Conservation (phyloP, 2,797 vertebrate species). For the Ceryle rudis region DNA sequence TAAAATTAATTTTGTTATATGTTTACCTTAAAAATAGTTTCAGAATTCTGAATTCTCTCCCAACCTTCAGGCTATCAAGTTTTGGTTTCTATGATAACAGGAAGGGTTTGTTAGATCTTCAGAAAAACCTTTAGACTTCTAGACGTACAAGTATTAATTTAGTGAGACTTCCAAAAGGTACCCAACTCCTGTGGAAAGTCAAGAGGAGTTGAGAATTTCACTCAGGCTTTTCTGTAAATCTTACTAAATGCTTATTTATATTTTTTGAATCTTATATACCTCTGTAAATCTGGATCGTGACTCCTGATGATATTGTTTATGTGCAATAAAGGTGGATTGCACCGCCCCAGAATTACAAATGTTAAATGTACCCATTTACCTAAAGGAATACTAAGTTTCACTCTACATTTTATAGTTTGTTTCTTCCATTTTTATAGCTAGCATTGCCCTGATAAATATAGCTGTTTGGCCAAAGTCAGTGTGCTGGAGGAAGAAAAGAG, state of each 20-base stretch:
- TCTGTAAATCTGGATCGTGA: background rate
- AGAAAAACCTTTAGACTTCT: background rate
- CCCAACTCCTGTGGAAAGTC: background rate
- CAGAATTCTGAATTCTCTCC: background rate
- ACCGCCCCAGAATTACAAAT: background rate
- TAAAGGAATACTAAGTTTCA: background rate
- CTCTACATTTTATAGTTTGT: background rate
- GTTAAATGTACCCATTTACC: background rate
- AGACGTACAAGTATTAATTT: background rate
- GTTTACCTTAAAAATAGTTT: background rate
- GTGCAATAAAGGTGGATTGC: background rate
- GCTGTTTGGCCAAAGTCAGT: constrained; percentile 66
- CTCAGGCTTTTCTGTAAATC: background rate
- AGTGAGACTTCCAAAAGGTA: background rate
- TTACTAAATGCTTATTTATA: background rate
- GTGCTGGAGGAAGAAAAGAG: constrained; percentile 58
- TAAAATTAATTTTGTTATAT: background rate
- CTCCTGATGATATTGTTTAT: background rate
- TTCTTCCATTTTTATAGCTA: constrained; percentile 60
- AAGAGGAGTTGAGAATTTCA: background rate
- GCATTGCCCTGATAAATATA: constrained; percentile 58
- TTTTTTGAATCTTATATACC: background rate
- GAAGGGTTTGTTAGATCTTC: background rate
- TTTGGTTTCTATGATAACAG: background rate
- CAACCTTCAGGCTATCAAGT: background rate